Evolutionary conservation across 1,140 invertebrate species (phyloP), one percentile per base, ranked within the genome.

Genomic region (Samia ricini): DNA sequence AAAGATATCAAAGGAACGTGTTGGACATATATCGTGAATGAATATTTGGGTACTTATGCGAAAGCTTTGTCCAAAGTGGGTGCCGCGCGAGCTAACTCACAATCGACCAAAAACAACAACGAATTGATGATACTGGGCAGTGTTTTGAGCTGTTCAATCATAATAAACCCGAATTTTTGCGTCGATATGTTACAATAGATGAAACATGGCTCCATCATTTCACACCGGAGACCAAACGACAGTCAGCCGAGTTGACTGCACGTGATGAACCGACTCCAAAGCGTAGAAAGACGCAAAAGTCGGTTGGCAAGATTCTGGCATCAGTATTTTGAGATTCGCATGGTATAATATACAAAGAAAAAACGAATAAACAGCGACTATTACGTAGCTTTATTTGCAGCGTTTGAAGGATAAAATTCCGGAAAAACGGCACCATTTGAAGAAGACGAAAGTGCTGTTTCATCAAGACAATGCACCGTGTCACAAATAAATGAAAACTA

Each of bases 401-500:
- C 26, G 26, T 57, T 57, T 42, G 19, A 57, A 42, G 18, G 19
- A 42, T 18, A 19, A 57, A 57, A 57, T 42, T 29, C 3, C 7
- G 26, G 12, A 42, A 56, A 56, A 56, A 24, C 54, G 54, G 54
- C 54, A 1, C 1, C 23, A 56, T 24, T 20, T 57, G 56, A 57
- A 57, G 29, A 57, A 57, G 18, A 57, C 19, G 15, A 57, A 57
- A 36, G 56, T 57, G 56, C 56, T 57, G 26, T 57, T 57, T 57
- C 26, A 57, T 20, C 56, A 57, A 36, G 56, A 57, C 19, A 42
- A 36, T 36, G 74, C 75, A 67, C 77, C 65, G 59, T 72, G 60
- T 71, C 83, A 89, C 76, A 79, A 72, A 15, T 82, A 60, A 56
- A 56, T 71, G 33, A 64, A 71, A 71, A 64, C 67, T n/a, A 80